Evolutionary conservation across 1,140 invertebrate genomes (phyloP).

Genomic region (Bathynomus jamesi): DNA sequence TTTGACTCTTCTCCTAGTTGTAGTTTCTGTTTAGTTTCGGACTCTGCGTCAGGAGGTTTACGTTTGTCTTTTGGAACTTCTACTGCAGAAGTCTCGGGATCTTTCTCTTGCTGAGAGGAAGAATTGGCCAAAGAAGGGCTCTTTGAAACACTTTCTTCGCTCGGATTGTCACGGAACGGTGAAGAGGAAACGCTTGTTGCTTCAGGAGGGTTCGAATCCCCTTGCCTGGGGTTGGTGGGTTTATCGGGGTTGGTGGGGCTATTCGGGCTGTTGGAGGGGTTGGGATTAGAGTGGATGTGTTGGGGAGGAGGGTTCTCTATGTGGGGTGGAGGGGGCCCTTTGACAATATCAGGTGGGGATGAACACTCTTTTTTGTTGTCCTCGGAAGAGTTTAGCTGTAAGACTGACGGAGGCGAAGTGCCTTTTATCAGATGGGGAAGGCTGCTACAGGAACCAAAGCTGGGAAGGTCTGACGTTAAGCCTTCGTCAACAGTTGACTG

Average conservation of each 20-base stretch:
- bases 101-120: neutral
- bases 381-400: neutral
- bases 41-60: neutral
- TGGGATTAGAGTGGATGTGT: neutral
- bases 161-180: neutral
- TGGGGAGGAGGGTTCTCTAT: neutral
- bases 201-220: neutral
- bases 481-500: neutral
- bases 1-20: neutral
- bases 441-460: neutral
- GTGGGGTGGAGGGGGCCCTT: neutral
- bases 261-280: neutral
- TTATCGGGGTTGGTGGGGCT: neutral
- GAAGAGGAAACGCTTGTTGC: neutral
- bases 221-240: neutral
- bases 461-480: neutral
- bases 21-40: no score
- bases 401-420: neutral
- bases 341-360: no score
- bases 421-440: no score
- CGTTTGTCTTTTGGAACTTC: neutral
- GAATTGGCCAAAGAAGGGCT: neutral
- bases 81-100: neutral
- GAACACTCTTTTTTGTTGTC: neutral
- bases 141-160: neutral